These are phyloP conservation scores for Scelioninae gen. 1 DNA, from an alignment of 2,888 invertebrate genomes.

Conservation along the genomic window DNA sequence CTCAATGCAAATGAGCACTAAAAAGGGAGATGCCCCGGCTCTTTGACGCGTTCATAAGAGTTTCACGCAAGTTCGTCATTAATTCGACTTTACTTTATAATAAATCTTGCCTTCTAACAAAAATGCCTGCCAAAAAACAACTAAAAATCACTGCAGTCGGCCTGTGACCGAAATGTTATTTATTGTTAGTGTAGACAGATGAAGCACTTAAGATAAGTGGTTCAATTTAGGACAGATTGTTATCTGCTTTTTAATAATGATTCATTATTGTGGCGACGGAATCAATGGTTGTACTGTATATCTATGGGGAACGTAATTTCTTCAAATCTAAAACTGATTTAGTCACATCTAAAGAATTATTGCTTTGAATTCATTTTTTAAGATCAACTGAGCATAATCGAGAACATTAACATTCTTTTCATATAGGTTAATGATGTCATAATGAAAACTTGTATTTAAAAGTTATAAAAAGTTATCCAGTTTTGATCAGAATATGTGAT, in stretches of 20 bases:
- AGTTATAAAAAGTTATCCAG: too few relatives aligned
- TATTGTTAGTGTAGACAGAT: slow-evolving; percentile 18
- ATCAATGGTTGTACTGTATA: neutral
- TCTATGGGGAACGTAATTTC: neutral
- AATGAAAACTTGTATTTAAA: too few relatives aligned
- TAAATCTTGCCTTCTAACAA: slow-evolving; percentile 36
- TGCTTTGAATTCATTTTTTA: neutral
- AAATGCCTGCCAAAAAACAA: slow-evolving; percentile 17
- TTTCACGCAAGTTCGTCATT: slow-evolving; percentile 58
- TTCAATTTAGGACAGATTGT: slow-evolving; percentile 32
- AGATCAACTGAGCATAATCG: too few relatives aligned
- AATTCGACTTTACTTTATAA: slow-evolving; percentile 43
- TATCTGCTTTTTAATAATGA: slow-evolving; percentile 28
- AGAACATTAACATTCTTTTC: too few relatives aligned
- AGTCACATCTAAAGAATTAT: neutral
- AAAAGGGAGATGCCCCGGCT: slow-evolving; percentile 39
- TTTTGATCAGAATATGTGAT: too few relatives aligned
- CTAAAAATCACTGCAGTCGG: neutral
- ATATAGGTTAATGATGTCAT: too few relatives aligned
- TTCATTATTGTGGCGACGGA: slow-evolving; percentile 10
- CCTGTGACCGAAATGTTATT: slow-evolving; percentile 18
- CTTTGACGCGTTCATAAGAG: slow-evolving; percentile 47
- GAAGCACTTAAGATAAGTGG: slow-evolving; percentile 24
- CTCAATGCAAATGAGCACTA: slow-evolving; percentile 53
- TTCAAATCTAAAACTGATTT: neutral